phyloP scores from a whole-genome alignment of 2,888 invertebrate genomes.

The Netelia fuscicornis region DNA sequence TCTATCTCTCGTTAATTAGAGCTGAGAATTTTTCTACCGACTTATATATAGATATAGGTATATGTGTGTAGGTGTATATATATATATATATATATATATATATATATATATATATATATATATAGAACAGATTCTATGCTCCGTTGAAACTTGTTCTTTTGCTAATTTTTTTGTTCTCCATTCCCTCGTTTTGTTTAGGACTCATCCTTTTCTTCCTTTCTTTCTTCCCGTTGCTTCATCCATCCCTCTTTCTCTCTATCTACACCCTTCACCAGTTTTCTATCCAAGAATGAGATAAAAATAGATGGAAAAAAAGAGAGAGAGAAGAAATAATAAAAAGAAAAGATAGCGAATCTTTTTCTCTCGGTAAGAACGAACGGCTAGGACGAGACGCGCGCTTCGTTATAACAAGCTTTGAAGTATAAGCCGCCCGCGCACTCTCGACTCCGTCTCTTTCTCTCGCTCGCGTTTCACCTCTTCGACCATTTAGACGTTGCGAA shows the following conservation, averaged over 20 bases:
- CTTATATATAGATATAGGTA: not conserved
- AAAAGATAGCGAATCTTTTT: slow-evolving; percentile 67
- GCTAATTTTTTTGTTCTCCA: slow-evolving; percentile 21
- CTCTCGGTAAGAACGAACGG: slow-evolving; percentile 58
- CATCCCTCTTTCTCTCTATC: slow-evolving; percentile 19
- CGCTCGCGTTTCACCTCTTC: slow-evolving; percentile 48
- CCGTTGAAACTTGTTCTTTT: slow-evolving; percentile 38
- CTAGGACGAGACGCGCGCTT: slow-evolving; percentile 73
- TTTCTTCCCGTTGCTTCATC: slow-evolving; percentile 29
- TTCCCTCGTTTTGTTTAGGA: slow-evolving; percentile 52
- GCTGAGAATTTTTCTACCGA: slow-evolving; percentile 23
- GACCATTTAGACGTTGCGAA: slow-evolving; percentile 79
- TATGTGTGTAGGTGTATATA: not conserved
- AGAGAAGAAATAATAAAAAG: slow-evolving; percentile 51
- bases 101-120: not conserved
- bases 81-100: not conserved
- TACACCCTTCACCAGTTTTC: slow-evolving; percentile 47
- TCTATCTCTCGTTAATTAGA: slow-evolving; percentile 60
- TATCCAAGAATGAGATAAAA: slow-evolving; percentile 50
- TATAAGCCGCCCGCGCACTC: slow-evolving; percentile 72
- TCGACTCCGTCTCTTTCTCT: slow-evolving; percentile 11
- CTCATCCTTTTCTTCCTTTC: slow-evolving; percentile 38
- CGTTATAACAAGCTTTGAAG: slow-evolving; percentile 82
- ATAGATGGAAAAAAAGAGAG: slow-evolving; percentile 13
- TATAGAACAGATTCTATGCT: slow-evolving; percentile 16